These are phyloP conservation scores for Synanthedon myopaeformis DNA, from an alignment of 2,888 invertebrate genomes.

Conservation along the genomic window DNA sequence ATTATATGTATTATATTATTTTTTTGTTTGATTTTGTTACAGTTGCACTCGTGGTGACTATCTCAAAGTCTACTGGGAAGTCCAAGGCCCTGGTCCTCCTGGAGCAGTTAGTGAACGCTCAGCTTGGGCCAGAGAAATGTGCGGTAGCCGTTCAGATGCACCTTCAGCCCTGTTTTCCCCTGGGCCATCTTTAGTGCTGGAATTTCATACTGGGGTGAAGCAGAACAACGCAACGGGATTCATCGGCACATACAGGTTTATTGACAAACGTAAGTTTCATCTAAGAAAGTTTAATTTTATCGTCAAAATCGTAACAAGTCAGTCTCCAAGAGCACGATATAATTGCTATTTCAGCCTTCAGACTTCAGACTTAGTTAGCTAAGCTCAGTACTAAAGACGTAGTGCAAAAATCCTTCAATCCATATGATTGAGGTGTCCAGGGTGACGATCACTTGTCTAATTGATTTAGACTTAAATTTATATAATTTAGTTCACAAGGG, in stretches of 20 bases:
- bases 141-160: constrained; percentile 76
- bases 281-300: too few relatives aligned
- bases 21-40: constrained; percentile 41
- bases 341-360: too few relatives aligned
- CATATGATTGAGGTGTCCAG: too few relatives aligned
- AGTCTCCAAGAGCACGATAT: too few relatives aligned
- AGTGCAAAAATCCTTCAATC: too few relatives aligned
- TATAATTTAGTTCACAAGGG: too few relatives aligned
- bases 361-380: too few relatives aligned
- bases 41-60: constrained; percentile 82
- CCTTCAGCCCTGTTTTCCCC: constrained; percentile 82
- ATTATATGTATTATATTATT: too few relatives aligned
- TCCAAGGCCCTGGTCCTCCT: constrained; percentile 77
- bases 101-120: constrained; percentile 81
- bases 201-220: constrained; percentile 75
- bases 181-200: constrained; percentile 78
- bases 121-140: constrained; percentile 79
- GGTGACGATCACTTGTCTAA: too few relatives aligned
- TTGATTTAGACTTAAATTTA: too few relatives aligned
- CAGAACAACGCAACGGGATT: constrained; percentile 75
- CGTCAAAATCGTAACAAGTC: too few relatives aligned
- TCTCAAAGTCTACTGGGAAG: constrained; percentile 83
- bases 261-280: constrained; percentile 77
- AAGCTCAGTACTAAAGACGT: too few relatives aligned
- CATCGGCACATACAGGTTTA: constrained; percentile 80